Percentiles rank a stretch among this genome's conserved stretches.
Conservation (phyloP, 2,797 vertebrate genomes). For the Pogonophryne albipinna region DNA sequence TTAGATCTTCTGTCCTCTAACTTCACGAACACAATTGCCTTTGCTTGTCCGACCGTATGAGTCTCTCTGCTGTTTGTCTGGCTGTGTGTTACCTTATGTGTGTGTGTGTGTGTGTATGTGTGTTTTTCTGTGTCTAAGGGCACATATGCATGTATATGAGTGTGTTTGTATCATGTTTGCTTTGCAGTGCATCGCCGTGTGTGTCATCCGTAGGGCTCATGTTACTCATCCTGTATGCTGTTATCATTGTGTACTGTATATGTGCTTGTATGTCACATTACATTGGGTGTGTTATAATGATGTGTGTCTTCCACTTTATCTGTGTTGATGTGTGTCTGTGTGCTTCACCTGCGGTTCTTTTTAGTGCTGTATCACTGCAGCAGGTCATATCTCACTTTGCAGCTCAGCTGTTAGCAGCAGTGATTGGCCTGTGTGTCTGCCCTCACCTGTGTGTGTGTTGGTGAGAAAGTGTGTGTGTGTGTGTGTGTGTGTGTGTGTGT, state of each 20-base stretch:
- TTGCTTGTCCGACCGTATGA: conserved; percentile 41
- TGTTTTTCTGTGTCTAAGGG: conserved; percentile 5
- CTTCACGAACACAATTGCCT: conserved; percentile 41
- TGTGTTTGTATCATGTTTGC: conserved; percentile 6
- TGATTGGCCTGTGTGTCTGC: conserved; percentile 51
- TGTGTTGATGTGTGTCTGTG: not conserved
- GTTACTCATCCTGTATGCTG: not conserved
- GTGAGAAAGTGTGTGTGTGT: not conserved
- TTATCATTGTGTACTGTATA: conserved; percentile 8
- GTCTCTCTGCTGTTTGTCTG: conserved; percentile 27
- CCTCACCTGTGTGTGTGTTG: not conserved
- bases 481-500: not conserved
- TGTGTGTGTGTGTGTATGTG: not conserved
- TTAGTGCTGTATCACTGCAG: conserved; percentile 47
- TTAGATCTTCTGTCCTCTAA: conserved; percentile 63
- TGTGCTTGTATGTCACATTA: conserved; percentile 3
- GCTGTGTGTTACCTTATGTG: too few species aligned
- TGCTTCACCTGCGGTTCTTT: conserved; percentile 33
- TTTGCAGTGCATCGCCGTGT: not conserved
- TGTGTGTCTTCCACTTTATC: conserved; percentile 19
- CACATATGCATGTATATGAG: not conserved
- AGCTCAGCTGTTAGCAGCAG: conserved; percentile 58
- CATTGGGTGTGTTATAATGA: conserved; percentile 3
- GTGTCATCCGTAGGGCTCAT: not conserved
- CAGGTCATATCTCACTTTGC: conserved; percentile 64